Percentiles rank a stretch among this genome's conserved stretches.
phyloP scores from a whole-genome alignment of 2,113 vertebrate genomes.

The Malurus melanocephalus region DNA sequence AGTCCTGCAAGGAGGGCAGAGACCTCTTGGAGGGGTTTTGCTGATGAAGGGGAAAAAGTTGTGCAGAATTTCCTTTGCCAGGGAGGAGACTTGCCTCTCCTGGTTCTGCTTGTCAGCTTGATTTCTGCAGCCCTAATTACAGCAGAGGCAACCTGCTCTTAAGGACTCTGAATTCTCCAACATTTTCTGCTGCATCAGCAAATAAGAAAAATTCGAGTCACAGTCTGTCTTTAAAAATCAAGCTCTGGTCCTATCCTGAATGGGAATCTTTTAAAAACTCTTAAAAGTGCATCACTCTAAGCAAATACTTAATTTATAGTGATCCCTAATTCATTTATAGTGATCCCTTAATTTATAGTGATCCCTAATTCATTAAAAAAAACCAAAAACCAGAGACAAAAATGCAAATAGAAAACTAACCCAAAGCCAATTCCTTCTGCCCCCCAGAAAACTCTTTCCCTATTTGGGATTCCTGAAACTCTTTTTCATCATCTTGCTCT shows the following conservation, averaged over 20 bases:
- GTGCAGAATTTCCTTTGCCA: not conserved
- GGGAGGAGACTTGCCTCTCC: not conserved
- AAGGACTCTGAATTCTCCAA: not conserved
- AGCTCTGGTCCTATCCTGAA: not conserved
- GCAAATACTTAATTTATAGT: not conserved
- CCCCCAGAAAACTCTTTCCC: accelerated
- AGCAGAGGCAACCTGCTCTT: not conserved
- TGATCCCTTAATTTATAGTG: not conserved
- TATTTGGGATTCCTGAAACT: not conserved
- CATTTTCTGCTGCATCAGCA: not conserved
- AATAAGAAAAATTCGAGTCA: not conserved
- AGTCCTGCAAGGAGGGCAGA: not conserved
- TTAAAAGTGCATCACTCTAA: not conserved
- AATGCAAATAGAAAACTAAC: not conserved
- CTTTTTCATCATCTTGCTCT: not conserved
- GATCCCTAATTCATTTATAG: not conserved
- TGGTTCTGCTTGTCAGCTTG: conserved; percentile 5
- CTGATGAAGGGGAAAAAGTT: not conserved
- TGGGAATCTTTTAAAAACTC: not conserved
- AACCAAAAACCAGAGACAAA: not conserved
- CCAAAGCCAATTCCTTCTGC: not conserved
- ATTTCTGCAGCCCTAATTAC: conserved; percentile 4
- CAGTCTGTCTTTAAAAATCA: not conserved
- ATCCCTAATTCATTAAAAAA: not conserved
- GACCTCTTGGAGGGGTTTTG: not conserved